Conservation (phyloP, 2,113 vertebrate species). For the Antechinus stuartii region DNA sequence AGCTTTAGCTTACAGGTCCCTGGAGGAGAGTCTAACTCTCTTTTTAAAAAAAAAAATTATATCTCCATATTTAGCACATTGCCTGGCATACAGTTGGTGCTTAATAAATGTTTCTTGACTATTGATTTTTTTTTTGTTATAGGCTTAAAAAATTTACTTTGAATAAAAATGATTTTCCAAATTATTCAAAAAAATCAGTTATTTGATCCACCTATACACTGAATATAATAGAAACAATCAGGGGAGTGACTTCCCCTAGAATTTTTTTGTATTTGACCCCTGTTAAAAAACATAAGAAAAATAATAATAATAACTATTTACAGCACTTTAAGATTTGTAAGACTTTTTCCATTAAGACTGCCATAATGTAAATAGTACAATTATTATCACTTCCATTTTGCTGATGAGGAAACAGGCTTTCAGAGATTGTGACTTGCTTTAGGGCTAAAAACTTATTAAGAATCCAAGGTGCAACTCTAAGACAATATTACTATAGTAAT, state of each 20-base stretch:
- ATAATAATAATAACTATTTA: background rate
- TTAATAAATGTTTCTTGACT: background rate
- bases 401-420: background rate
- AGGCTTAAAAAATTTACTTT: background rate
- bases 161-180: background rate
- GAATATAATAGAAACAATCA: background rate
- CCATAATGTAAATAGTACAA: background rate
- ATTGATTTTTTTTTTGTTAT: background rate
- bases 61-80: background rate
- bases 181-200: background rate
- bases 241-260: background rate
- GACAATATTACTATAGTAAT: background rate
- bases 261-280: background rate
- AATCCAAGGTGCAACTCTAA: background rate
- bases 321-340: background rate
- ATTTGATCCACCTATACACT: background rate
- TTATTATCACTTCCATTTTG: background rate
- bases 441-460: background rate
- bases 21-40: background rate
- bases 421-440: background rate
- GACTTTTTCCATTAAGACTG: background rate
- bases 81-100: background rate
- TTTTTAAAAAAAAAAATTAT: background rate
- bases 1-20: background rate
- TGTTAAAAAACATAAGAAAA: background rate